A percentile compares a stretch with the other conserved stretches of the same genome.
These are phyloP conservation scores for Acanthosepion pharaonis DNA, from an alignment of 2,888 invertebrate genomes.

Conservation along the genomic window DNA sequence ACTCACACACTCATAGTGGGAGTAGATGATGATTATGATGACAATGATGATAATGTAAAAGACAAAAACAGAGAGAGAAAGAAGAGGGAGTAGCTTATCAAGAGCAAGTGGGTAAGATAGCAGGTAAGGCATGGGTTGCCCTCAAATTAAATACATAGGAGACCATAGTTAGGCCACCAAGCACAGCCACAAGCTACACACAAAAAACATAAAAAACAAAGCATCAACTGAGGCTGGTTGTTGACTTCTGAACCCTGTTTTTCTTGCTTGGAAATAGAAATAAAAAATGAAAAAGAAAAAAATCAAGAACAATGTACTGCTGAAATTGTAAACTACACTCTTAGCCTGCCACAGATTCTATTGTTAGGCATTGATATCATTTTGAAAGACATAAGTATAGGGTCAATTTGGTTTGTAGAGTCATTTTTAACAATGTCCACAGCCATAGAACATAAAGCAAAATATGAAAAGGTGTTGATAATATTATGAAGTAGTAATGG, in stretches of 20 bases:
- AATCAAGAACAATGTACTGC: neutral
- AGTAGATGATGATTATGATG: conserved; percentile 11
- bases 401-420: neutral
- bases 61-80: neutral
- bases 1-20: neutral
- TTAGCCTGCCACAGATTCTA: neutral
- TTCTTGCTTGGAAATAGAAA: conserved; percentile 33
- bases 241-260: conserved; percentile 23
- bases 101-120: conserved; percentile 41
- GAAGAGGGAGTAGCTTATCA: neutral
- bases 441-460: neutral
- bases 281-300: neutral
- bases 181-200: neutral
- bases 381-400: neutral
- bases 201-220: neutral
- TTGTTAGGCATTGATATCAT: conserved; percentile 33
- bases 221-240: neutral
- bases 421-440: conserved; percentile 33
- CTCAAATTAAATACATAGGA: neutral
- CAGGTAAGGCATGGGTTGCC: neutral
- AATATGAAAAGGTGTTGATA: neutral
- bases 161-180: conserved; percentile 33
- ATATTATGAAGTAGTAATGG: neutral
- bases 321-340: conserved; percentile 7
- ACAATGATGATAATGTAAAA: conserved; percentile 6